These are phyloP conservation scores for Sander lucioperca DNA, from an alignment of 2,113 vertebrate genomes.

Conservation along the genomic window DNA sequence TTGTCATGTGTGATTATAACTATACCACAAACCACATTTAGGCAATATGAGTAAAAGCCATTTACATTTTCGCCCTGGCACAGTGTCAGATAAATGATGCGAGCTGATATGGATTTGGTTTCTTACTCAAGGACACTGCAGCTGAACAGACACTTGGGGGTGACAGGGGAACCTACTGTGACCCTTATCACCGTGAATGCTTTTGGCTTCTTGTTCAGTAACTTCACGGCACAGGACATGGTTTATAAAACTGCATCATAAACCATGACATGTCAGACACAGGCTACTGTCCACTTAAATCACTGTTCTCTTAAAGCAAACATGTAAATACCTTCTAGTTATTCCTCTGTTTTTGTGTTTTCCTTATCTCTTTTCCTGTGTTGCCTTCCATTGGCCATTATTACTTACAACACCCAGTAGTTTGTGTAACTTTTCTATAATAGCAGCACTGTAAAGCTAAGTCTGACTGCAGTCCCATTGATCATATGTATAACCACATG, in stretches of 20 bases:
- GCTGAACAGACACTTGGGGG: conserved; percentile 20
- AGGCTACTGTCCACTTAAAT: conserved; percentile 50
- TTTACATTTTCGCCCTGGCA: conserved; percentile 8
- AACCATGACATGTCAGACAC: conserved; percentile 27
- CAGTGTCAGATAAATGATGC: conserved; percentile 57
- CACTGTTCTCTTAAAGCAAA: conserved; percentile 26
- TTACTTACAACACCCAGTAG: neutral
- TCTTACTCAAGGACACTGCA: conserved; percentile 56
- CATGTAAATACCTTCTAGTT: conserved; percentile 48
- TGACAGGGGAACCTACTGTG: conserved; percentile 38
- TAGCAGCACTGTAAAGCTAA: neutral
- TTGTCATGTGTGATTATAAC: conserved; percentile 6
- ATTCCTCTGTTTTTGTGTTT: conserved; percentile 11
- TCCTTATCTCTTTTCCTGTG: neutral
- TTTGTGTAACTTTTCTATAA: neutral
- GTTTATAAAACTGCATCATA: conserved; percentile 25
- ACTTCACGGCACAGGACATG: conserved; percentile 25
- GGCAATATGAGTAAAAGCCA: neutral
- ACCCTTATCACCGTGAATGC: conserved; percentile 32
- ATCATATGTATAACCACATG: neutral
- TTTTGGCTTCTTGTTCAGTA: conserved; percentile 50
- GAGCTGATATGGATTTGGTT: conserved; percentile 28
- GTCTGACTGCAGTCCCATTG: neutral
- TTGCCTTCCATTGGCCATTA: neutral
- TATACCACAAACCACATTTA: neutral